Evolutionary conservation across 2,797 vertebrate species (phyloP).

Genomic region (Bucorvus abyssinicus): DNA sequence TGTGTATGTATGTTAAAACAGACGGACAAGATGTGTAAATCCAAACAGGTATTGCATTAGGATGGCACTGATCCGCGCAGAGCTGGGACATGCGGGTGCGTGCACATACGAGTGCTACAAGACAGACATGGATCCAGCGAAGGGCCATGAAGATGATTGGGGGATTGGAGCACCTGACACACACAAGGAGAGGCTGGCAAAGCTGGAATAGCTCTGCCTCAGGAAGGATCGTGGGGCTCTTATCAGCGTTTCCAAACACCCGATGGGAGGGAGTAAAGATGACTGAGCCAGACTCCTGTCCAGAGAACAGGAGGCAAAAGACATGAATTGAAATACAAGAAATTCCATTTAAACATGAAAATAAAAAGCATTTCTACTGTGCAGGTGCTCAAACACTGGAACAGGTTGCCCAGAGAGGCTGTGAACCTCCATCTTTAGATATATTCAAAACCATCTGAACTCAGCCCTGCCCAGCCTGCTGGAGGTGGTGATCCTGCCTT

Average conservation of each 20-base stretch:
- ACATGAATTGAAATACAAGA: background rate
- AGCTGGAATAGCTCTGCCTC: background rate
- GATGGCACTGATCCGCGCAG: background rate
- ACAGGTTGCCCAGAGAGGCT: background rate
- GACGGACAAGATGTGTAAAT: background rate
- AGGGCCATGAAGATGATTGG: background rate
- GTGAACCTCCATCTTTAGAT: background rate
- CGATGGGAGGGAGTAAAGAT: background rate
- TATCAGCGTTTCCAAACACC: background rate
- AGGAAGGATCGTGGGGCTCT: background rate
- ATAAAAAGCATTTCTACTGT: background rate
- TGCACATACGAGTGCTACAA: accelerated
- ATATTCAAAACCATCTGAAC: background rate
- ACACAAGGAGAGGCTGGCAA: background rate
- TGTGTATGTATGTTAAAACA: background rate
- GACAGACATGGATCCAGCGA: background rate
- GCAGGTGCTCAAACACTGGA: background rate
- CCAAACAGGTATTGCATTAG: background rate
- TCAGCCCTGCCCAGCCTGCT: background rate
- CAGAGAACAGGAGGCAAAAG: background rate
- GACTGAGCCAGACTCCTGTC: background rate
- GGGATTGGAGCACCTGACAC: accelerated
- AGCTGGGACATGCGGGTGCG: accelerated
- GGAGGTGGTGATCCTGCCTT: accelerated
- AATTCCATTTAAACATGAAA: background rate